phyloP scores from a whole-genome alignment of 2,797 vertebrate genomes.

The Channa striata region DNA sequence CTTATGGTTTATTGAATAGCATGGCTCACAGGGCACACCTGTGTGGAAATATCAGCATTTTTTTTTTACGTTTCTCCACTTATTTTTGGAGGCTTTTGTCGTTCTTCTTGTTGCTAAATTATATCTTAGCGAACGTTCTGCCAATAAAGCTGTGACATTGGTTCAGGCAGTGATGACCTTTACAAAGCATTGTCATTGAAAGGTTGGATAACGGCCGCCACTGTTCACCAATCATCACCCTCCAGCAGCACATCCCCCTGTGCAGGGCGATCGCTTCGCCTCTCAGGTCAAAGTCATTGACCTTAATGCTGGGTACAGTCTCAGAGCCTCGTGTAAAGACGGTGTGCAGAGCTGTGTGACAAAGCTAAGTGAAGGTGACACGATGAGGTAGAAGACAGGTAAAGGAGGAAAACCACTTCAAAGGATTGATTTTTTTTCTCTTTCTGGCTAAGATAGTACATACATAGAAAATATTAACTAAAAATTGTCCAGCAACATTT shows the following conservation, averaged over 20 bases:
- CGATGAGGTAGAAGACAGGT: not conserved
- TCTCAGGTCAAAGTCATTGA: conserved; percentile 46
- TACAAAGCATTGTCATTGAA: not conserved
- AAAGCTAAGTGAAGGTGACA: conserved; percentile 60
- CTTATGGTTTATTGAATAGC: too few species aligned
- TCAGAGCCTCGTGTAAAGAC: conserved; percentile 40
- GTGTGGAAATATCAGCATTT: too few species aligned
- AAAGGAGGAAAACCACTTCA: conserved; percentile 12
- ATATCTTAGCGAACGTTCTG: not conserved
- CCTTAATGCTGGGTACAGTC: conserved; percentile 44
- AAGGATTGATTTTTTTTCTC: not conserved
- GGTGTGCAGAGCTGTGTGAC: conserved; percentile 36
- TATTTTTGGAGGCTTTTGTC: too few species aligned
- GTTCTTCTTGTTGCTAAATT: not conserved
- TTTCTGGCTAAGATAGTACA: not conserved
- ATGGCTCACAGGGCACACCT: not conserved
- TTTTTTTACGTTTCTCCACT: not conserved
- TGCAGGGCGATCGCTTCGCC: conserved; percentile 5
- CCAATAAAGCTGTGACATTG: not conserved
- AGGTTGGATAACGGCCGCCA: not conserved
- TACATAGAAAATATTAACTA: too few species aligned
- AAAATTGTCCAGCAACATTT: too few species aligned
- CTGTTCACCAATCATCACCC: conserved; percentile 39
- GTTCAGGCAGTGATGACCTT: conserved; percentile 12
- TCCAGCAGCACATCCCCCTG: conserved; percentile 6